These are phyloP conservation scores for Centrocercus urophasianus DNA, from an alignment of 2,113 vertebrate genomes.

Conservation along the genomic window DNA sequence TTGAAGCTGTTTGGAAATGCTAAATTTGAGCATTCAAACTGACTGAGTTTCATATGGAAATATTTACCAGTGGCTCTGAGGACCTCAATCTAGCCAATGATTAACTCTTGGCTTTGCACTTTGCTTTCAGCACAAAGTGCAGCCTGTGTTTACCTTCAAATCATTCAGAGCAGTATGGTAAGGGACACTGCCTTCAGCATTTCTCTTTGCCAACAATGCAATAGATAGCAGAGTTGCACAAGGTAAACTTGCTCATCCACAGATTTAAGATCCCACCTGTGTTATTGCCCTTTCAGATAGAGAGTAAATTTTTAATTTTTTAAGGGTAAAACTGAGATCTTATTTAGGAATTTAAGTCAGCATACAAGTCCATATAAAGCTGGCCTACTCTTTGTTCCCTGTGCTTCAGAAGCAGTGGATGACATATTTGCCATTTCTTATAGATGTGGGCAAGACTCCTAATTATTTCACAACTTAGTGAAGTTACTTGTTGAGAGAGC, in stretches of 20 bases:
- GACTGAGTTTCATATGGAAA: accelerated
- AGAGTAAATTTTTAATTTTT: neutral
- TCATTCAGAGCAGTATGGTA: neutral
- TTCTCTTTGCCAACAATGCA: neutral
- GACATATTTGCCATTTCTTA: neutral
- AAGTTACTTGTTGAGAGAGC: neutral
- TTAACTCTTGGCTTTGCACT: neutral
- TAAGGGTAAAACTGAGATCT: neutral
- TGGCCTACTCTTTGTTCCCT: neutral
- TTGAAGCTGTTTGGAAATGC: neutral
- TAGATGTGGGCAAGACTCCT: neutral
- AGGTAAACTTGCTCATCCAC: neutral
- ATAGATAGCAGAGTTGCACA: neutral
- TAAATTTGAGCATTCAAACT: neutral
- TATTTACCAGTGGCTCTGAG: neutral
- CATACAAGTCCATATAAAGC: neutral
- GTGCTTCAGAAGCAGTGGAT: neutral
- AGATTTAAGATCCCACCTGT: neutral
- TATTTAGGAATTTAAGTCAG: neutral
- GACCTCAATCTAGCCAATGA: neutral
- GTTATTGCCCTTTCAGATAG: neutral
- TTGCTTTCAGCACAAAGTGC: neutral
- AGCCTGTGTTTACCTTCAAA: neutral
- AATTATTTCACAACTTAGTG: accelerated
- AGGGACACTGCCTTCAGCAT: neutral